Evolutionary conservation across 2,797 vertebrate species (phyloP).

Genomic region (Schizopygopsis pylzovi): DNA sequence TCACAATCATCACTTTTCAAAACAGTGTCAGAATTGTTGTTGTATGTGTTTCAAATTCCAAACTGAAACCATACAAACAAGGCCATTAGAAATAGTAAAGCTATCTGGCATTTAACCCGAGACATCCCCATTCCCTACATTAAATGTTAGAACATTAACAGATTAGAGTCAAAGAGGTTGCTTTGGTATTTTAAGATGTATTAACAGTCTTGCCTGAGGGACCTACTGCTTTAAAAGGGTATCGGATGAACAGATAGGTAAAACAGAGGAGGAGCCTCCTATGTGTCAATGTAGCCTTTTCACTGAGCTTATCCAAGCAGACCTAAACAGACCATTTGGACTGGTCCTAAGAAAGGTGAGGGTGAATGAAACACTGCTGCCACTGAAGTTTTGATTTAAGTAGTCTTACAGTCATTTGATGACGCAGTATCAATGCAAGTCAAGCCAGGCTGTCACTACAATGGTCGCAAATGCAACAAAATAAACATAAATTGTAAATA

Average conservation of each 20-base stretch:
- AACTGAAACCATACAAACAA: background rate
- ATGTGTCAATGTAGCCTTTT: constrained; percentile 34
- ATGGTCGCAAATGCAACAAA: background rate
- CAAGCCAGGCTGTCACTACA: background rate
- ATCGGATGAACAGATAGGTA: constrained; percentile 36
- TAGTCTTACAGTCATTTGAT: background rate
- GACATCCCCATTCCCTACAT: background rate
- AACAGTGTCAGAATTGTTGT: background rate
- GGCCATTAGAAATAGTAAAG: background rate
- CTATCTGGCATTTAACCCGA: background rate
- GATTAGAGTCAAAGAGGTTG: constrained; percentile 18
- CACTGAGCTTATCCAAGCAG: constrained; percentile 36
- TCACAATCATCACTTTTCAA: background rate
- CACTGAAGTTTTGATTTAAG: background rate
- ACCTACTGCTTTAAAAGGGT: constrained; percentile 14
- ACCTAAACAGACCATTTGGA: constrained; percentile 44
- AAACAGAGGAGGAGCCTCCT: constrained; percentile 28
- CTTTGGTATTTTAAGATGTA: constrained; percentile 25
- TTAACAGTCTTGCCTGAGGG: constrained; percentile 39
- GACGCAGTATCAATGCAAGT: background rate
- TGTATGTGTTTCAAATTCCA: background rate
- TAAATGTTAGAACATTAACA: constrained; percentile 31
- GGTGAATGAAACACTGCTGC: background rate
- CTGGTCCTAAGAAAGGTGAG: background rate
- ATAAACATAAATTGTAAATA: background rate